Evolutionary conservation across 2,888 invertebrate genomes (phyloP).

Genomic region (Tenthredo mesomela): DNA sequence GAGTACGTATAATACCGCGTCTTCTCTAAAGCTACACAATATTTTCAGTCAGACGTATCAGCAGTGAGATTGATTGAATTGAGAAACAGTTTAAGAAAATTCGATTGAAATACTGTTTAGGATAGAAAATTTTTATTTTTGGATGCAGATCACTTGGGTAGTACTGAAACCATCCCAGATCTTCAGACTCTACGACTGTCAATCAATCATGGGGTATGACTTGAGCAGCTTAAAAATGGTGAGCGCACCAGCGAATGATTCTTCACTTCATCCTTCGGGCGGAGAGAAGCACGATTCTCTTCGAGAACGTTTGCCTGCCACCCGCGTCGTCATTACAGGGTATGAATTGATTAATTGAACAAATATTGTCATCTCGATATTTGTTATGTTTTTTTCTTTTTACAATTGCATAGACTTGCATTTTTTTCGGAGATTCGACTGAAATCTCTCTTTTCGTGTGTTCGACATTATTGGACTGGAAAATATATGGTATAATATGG

Average conservation of each 20-base stretch:
- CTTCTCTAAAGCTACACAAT: neutral
- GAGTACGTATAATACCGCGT: constrained; percentile 33
- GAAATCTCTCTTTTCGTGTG: neutral
- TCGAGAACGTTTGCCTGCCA: constrained; percentile 48
- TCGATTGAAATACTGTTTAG: neutral
- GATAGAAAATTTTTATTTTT: neutral
- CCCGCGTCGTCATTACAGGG: constrained; percentile 46
- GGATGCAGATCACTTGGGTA: constrained; percentile 35
- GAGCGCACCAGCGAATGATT: constrained; percentile 28
- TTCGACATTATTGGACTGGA: neutral
- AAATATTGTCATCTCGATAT: neutral
- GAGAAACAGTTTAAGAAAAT: neutral
- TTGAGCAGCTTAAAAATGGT: constrained; percentile 45
- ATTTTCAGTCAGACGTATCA: neutral
- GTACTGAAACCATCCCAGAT: constrained; percentile 18
- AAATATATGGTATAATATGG: neutral
- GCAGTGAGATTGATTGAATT: neutral
- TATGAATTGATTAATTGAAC: constrained; percentile 17
- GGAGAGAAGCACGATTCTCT: constrained; percentile 14
- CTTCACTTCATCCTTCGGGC: constrained; percentile 1
- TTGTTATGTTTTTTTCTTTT: neutral
- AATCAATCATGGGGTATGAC: constrained; percentile 49
- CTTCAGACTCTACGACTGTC: constrained; percentile 24
- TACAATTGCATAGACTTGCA: neutral
- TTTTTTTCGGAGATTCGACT: neutral